Evolutionary conservation across 2,797 vertebrate species (phyloP), one percentile per base, ranked within the genome.

Genomic region (Serranus cabrilla): DNA sequence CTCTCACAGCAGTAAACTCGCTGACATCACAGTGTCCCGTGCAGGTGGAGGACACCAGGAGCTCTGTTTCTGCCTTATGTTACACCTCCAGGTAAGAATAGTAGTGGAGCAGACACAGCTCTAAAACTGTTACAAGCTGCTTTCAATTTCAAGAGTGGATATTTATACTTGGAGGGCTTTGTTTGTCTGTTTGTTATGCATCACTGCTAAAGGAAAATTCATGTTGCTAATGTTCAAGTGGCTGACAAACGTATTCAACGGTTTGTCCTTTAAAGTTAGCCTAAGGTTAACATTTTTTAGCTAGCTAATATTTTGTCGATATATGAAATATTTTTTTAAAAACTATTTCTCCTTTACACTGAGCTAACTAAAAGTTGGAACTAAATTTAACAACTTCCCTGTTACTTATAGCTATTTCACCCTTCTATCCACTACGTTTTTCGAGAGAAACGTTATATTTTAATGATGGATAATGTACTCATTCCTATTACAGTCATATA

Each of bases 11-110:
- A 78, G 81, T 71, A 89, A 93, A 93, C 67, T 58, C 65, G 91
- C 92, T 93, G 93, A 94, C 91, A 87, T 91, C 88, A 90, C 91
- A 74, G 73, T 84, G 86, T 93, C 86, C 88, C 66, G 50, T 60
- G 83, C 90, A 92, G 91, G 90, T 92, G 92, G 90, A 93, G 92
- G 90, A 91, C 90, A 80, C 75, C 81, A 64, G 47, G 54, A 84
- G 81, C 68, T 68, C 50, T 16, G 58, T 57, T 70, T 77, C 67
- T 79, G 79, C 78, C 78, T 73, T 5, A 13, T 31, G 43, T 25
- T 23, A 55, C 21, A 69, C 74, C 81, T 66, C 73, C 72, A 85
- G 79, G 70, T 89, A 59, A 64, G 71, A 60, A n/a, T 10, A 54
- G 43, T 17, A 23, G 12, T 16, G 47, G 31, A 37, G 18, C 3